These are phyloP conservation scores for Mus minutoides DNA, from an alignment of 2,797 vertebrate genomes.

Conservation along the genomic window DNA sequence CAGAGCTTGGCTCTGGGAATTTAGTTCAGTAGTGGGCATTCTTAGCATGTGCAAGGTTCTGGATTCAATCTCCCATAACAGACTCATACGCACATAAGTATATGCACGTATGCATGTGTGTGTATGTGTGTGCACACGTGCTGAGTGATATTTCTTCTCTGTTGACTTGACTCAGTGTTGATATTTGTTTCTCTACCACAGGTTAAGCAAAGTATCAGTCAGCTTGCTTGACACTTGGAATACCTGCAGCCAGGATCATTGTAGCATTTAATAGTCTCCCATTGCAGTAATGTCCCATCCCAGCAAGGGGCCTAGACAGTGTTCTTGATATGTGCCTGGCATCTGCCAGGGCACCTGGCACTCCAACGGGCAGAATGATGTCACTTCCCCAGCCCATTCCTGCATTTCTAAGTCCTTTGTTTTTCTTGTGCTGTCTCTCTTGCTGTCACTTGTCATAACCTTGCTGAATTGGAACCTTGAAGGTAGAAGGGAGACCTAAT, in stretches of 20 bases:
- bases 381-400: neutral
- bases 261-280: neutral
- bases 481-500: neutral
- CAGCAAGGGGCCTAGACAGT: neutral
- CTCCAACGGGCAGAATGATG: neutral
- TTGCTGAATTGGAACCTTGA: neutral
- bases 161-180: neutral
- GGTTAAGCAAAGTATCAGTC: neutral
- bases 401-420: neutral
- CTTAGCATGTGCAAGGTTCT: neutral
- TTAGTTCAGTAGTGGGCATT: neutral
- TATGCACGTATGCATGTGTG: neutral
- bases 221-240: neutral
- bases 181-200: neutral
- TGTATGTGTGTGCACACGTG: neutral
- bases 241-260: neutral
- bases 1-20: neutral
- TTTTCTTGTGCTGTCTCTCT: neutral
- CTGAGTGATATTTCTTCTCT: neutral
- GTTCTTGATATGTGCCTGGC: neutral
- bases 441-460: neutral
- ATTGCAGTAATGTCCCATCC: neutral
- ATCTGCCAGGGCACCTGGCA: neutral
- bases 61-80: neutral
- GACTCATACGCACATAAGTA: neutral